Percentiles rank a stretch among this genome's conserved stretches.
Conservation (phyloP, 2,888 invertebrate species). For the Laspeyria flexula region DNA sequence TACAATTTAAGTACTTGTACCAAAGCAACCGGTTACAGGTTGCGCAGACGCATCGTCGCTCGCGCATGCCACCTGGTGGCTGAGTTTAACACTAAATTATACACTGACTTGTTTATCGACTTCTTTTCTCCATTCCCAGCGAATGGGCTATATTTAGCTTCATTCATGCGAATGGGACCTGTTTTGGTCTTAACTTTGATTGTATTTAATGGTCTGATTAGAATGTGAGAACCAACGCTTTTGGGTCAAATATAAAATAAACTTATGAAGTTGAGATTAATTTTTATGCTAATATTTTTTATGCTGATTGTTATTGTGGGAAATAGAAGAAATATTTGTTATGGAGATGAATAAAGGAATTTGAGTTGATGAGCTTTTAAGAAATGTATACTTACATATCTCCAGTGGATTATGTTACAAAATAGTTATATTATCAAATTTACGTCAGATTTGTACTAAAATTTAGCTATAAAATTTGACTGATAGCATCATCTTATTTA, state of each 20-base stretch:
- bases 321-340: background rate
- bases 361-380: no score
- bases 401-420: no score
- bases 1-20: conserved; percentile 40
- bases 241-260: conserved; percentile 7
- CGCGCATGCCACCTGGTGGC: conserved; percentile 49
- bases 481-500: no score
- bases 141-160: conserved; percentile 63
- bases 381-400: no score
- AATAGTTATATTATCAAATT: no score
- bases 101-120: conserved; percentile 48
- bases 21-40: conserved; percentile 41
- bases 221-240: conserved; percentile 11
- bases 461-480: no score
- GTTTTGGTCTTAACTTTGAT: conserved; percentile 26
- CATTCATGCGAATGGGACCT: conserved; percentile 61
- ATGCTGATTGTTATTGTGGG: background rate
- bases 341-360: background rate
- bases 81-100: conserved; percentile 51
- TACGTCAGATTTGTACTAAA: no score
- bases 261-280: conserved; percentile 13
- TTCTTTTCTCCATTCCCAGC: conserved; percentile 46
- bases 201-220: conserved; percentile 17
- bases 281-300: conserved; percentile 30
- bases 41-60: conserved; percentile 44